phyloP scores from a whole-genome alignment of 1,140 invertebrate species.

The Macrostomum lignano region DNA sequence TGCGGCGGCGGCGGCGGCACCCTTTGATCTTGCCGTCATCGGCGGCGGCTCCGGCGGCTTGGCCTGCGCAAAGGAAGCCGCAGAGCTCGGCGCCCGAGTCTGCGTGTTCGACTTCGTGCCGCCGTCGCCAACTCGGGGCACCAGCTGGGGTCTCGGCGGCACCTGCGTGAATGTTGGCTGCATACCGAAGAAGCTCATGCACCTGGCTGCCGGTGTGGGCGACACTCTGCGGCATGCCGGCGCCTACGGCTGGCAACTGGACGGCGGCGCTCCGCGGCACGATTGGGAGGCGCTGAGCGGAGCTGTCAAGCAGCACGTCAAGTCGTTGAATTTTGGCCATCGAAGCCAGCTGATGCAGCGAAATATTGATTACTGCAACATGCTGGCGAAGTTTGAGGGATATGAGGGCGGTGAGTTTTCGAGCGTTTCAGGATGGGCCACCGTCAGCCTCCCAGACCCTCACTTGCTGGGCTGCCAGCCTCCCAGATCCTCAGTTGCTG shows the following conservation, averaged over 20 bases:
- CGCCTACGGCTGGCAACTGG: conserved; percentile 5
- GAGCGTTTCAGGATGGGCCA: too few relatives aligned
- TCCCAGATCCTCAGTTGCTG: too few relatives aligned
- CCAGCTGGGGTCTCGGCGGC: conserved; percentile 42
- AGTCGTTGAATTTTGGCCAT: conserved; percentile 36
- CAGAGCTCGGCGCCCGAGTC: not conserved
- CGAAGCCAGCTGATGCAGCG: conserved; percentile 32
- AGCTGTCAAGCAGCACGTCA: conserved; percentile 34
- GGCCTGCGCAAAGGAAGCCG: too few relatives aligned
- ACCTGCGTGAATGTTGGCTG: conserved; percentile 92
- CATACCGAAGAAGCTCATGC: conserved; percentile 89
- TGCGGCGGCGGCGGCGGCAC: too few relatives aligned
- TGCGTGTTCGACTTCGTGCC: not conserved
- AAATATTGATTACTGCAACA: conserved; percentile 68
- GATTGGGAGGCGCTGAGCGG: conserved; percentile 34
- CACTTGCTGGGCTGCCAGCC: too few relatives aligned
- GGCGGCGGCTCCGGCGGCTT: not conserved
- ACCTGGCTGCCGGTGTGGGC: conserved; percentile 59
- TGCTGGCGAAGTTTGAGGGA: too few relatives aligned
- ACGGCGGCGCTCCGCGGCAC: conserved; percentile 21
- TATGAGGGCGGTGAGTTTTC: too few relatives aligned
- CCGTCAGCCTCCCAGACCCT: too few relatives aligned
- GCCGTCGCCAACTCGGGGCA: too few relatives aligned
- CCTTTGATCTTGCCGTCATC: not conserved
- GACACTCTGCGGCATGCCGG: conserved; percentile 29